These are phyloP conservation scores for Axis porcinus DNA, from an alignment of 2,113 vertebrate genomes.

Conservation along the genomic window DNA sequence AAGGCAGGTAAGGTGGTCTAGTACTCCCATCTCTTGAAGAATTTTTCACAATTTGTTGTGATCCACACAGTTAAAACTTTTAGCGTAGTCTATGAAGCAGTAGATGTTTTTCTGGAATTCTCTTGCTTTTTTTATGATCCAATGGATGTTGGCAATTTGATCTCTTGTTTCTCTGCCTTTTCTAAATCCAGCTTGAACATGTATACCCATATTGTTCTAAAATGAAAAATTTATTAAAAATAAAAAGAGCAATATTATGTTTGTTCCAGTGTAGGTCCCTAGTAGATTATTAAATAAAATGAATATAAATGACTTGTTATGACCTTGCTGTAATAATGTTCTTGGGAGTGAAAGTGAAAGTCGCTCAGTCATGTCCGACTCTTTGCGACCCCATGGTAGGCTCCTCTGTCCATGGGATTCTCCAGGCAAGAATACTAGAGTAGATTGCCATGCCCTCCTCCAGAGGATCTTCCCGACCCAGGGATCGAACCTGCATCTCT, in stretches of 20 bases:
- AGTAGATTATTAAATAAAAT: slow-evolving; percentile 1
- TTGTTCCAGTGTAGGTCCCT: neutral
- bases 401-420: neutral
- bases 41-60: no score
- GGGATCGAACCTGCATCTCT: neutral
- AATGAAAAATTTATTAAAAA: neutral
- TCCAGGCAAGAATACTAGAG: neutral
- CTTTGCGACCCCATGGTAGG: neutral
- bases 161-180: neutral
- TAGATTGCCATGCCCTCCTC: neutral
- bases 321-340: neutral
- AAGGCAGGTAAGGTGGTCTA: no score
- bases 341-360: neutral
- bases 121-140: neutral
- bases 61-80: no score
- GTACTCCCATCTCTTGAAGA: no score
- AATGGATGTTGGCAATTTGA: neutral
- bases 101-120: neutral
- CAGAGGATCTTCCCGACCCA: neutral
- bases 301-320: neutral
- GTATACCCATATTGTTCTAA: neutral
- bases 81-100: neutral
- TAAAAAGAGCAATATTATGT: neutral
- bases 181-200: neutral
- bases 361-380: rapidly evolving